Conservation (phyloP, 2,888 invertebrate genomes). For the Norana najaformis region DNA sequence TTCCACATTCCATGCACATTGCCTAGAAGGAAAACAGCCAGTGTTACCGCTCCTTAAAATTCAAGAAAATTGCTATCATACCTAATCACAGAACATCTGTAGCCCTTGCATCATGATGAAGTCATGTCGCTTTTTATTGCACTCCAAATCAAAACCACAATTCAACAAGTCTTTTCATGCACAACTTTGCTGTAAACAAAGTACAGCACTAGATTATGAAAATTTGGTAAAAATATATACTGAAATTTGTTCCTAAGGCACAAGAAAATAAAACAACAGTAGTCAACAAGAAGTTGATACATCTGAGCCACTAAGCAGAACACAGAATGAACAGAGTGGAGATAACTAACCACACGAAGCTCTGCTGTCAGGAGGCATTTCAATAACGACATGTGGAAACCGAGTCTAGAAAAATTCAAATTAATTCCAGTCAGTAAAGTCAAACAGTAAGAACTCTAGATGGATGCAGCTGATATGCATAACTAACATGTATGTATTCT, state of each 20-base stretch:
- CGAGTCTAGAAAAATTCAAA: constrained; percentile 5
- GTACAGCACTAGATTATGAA: background rate
- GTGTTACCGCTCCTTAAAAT: background rate
- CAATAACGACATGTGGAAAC: background rate
- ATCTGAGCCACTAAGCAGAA: background rate
- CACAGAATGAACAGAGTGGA: background rate
- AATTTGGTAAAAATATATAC: too few species aligned
- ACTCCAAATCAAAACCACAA: background rate
- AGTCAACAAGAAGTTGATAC: background rate
- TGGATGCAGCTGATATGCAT: background rate
- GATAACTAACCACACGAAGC: constrained; percentile 24
- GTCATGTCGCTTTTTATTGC: background rate
- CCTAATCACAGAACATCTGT: background rate
- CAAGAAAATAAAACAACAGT: background rate
- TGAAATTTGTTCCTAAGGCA: background rate
- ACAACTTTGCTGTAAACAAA: too few species aligned
- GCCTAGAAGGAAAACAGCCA: constrained; percentile 42
- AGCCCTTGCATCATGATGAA: background rate
- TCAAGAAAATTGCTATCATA: background rate
- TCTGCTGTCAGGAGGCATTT: constrained; percentile 9
- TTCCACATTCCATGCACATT: constrained; percentile 54
- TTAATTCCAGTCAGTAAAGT: background rate
- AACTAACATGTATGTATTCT: background rate
- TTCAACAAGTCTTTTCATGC: background rate
- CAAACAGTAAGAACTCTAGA: background rate